phyloP scores from a whole-genome alignment of 2,888 invertebrate genomes.

The Drosophila eohydei region DNA sequence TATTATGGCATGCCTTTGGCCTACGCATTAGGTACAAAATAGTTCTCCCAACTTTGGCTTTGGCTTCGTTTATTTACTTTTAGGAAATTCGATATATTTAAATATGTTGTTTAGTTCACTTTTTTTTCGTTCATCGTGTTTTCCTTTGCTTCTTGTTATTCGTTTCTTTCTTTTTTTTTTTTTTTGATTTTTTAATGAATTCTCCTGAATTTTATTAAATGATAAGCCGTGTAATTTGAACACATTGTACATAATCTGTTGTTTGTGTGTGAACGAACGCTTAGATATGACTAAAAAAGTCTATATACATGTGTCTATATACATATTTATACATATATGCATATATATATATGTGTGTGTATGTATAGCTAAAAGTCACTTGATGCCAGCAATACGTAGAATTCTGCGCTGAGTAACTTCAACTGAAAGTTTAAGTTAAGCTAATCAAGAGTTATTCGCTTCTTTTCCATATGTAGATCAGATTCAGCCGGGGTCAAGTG shows the following conservation, averaged over 20 bases:
- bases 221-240: constrained; percentile 76
- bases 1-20: constrained; percentile 24
- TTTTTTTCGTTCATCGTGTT: constrained; percentile 15
- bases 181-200: constrained; percentile 61
- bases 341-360: constrained; percentile 4
- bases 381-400: constrained; percentile 68
- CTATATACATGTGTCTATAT: neutral
- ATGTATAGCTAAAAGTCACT: constrained; percentile 52
- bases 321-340: constrained; percentile 12
- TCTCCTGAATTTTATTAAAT: constrained; percentile 71
- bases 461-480: constrained; percentile 3
- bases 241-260: constrained; percentile 66
- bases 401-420: constrained; percentile 35
- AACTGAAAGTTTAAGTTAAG: constrained; percentile 19
- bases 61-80: constrained; percentile 53
- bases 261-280: constrained; percentile 48
- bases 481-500: constrained; percentile 18
- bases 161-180: constrained; percentile 30
- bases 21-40: constrained; percentile 51
- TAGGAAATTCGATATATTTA: constrained; percentile 73
- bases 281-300: constrained; percentile 45
- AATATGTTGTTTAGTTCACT: constrained; percentile 51
- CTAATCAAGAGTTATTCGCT: constrained; percentile 20
- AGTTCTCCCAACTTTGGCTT: constrained; percentile 34
- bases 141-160: constrained; percentile 29